Base-by-base conservation (phyloP, 2,888 invertebrate species). In the Andrena fulva region DNA sequence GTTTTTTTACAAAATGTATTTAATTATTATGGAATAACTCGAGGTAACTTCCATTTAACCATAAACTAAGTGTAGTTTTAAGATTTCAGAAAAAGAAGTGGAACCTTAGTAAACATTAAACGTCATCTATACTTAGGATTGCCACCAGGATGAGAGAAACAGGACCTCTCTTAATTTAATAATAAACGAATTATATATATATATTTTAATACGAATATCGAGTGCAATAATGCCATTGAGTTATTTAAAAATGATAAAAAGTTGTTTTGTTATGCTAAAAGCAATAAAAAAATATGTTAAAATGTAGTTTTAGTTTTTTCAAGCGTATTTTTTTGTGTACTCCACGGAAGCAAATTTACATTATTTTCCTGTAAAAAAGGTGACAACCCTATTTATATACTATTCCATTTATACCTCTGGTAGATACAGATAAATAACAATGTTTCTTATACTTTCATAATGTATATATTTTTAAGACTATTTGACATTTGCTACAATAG, bases 401-500 rank as follows among this genome's bases (percentile, higher is more conserved):
- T 52, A 42, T 12, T 48, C 3, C 35, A 60, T 33, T 12, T 31
- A 29, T 62, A 48, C 56, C 0, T n/a, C 27, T 20, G 8, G 56
- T 35, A 63, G 7, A 48, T 29, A 63, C 2, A 63, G 8, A 24
- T 16, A 27, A 59, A n/a, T 29, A 54, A 48, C 27, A n/a, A 20
- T 59, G 12, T 56, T 31, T 63, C 8, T 31, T 20, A 68, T 10
- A 48, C 12, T 56, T 27, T 2, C 1, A 8, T 3, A 60, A 24
- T 50, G 20, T 56, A 48, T 2, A 59, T 35, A 10, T 5, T 70
- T 31, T 59, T 5, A 20, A 50, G 35, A 42, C 10, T 59, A 59
- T 33, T 33, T 77, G 69, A 79, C 50, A 79, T 56, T 59, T 64
- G n/a, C 2, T 54, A 12, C 12, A n/a, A 12, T 35, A 62, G 5